These are phyloP conservation scores for Syrrhaptes paradoxus DNA, from an alignment of 2,113 vertebrate species.

Conservation along the genomic window DNA sequence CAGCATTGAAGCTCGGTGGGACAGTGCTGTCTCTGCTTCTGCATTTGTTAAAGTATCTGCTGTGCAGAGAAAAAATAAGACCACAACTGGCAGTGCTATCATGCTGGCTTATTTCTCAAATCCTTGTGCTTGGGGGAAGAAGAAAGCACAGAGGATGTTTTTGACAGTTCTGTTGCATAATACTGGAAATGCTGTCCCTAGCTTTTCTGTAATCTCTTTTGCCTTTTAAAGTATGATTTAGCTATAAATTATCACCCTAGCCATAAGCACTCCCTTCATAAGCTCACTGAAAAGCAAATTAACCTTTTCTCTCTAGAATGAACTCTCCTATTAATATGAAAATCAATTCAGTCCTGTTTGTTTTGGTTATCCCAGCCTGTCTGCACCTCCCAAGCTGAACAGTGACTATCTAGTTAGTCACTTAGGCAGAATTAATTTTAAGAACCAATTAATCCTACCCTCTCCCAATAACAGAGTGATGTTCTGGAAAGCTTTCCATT, in stretches of 20 bases:
- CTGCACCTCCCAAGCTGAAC: conserved; percentile 53
- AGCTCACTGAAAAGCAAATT: conserved; percentile 77
- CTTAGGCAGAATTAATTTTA: conserved; percentile 69
- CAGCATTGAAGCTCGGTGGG: neutral
- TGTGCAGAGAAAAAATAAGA: neutral
- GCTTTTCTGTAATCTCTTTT: conserved; percentile 67
- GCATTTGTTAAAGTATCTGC: neutral
- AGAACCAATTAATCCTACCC: conserved; percentile 43
- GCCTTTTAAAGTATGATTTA: conserved; percentile 72
- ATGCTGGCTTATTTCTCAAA: conserved; percentile 26
- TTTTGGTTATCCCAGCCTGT: conserved; percentile 52
- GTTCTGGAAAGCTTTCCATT: conserved; percentile 58
- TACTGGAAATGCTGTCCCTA: conserved; percentile 16
- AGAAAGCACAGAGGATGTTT: conserved; percentile 18
- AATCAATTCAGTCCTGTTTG: conserved; percentile 67
- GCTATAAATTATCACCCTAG: conserved; percentile 69
- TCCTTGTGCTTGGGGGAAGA: conserved; percentile 30
- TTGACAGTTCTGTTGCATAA: conserved; percentile 22
- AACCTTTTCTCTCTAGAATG: conserved; percentile 73
- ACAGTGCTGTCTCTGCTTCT: neutral
- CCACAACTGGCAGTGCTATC: neutral
- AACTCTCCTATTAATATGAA: conserved; percentile 74
- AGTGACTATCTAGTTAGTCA: conserved; percentile 50
- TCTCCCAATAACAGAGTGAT: conserved; percentile 16
- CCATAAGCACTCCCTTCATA: conserved; percentile 61